Conservation (phyloP, 2,113 vertebrate genomes). For the Mionectes macconnelli region DNA sequence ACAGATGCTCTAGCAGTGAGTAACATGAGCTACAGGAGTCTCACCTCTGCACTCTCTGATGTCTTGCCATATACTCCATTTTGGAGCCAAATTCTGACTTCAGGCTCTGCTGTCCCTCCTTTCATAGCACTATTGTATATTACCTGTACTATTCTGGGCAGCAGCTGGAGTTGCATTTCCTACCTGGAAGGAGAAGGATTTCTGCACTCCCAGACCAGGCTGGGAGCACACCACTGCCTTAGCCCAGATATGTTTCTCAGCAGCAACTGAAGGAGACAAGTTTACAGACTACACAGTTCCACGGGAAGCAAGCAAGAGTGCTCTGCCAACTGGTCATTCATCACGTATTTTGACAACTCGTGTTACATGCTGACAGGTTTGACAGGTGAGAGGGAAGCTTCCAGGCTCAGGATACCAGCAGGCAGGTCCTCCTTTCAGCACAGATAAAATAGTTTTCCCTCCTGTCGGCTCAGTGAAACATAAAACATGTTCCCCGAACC, state of each 20-base stretch:
- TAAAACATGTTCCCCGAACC: background rate
- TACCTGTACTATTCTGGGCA: background rate
- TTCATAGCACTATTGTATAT: background rate
- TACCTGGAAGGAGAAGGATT: background rate
- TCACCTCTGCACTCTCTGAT: background rate
- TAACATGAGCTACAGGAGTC: background rate
- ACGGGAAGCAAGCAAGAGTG: background rate
- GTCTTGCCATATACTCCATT: background rate
- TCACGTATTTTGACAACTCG: background rate
- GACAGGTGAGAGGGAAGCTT: background rate
- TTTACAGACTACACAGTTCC: background rate
- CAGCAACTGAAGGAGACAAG: background rate
- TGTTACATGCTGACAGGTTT: background rate
- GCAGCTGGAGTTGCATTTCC: background rate
- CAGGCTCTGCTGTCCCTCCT: background rate
- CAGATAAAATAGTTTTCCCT: background rate
- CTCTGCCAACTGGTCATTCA: background rate
- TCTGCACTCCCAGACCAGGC: background rate
- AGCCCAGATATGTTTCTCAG: background rate
- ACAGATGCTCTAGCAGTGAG: background rate
- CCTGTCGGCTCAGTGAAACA: background rate
- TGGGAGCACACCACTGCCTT: background rate
- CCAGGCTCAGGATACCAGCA: background rate
- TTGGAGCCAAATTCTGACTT: background rate
- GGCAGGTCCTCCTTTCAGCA: background rate